Conservation (phyloP, 2,113 vertebrate species). For the Acrocephalus kingi region DNA sequence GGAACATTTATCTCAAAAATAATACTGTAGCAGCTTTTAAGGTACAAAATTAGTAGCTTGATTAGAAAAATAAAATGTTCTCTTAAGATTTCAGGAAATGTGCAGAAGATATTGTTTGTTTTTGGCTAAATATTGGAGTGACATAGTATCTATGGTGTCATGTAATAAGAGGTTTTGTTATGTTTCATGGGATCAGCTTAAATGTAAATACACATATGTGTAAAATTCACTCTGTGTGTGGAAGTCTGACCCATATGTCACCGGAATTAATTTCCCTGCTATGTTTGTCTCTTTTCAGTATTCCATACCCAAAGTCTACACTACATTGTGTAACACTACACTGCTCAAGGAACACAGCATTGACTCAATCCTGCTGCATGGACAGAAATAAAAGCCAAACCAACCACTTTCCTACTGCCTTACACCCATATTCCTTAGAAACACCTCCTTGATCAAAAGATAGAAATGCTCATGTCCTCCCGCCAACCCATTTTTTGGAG, state of each 20-base stretch:
- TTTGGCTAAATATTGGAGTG: background rate
- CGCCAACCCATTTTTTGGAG: background rate
- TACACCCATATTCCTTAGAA: background rate
- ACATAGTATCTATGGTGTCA: background rate
- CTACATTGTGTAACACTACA: background rate
- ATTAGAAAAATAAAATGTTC: background rate
- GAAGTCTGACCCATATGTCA: background rate
- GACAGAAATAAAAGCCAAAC: background rate
- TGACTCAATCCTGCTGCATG: background rate
- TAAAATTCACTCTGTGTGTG: background rate
- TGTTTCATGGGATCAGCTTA: background rate
- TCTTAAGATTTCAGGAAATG: background rate
- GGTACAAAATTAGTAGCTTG: background rate
- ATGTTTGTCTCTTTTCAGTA: background rate
- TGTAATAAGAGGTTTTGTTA: background rate
- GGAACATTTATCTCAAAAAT: background rate
- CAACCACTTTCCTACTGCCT: background rate
- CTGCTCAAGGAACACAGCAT: background rate
- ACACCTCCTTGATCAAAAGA: background rate
- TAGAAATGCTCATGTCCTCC: background rate
- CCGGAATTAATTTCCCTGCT: background rate
- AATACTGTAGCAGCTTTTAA: background rate
- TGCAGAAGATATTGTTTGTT: background rate
- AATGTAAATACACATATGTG: background rate
- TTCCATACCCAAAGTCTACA: background rate